Conservation (phyloP, 2,888 invertebrate species). For the Cabera pusaria region DNA sequence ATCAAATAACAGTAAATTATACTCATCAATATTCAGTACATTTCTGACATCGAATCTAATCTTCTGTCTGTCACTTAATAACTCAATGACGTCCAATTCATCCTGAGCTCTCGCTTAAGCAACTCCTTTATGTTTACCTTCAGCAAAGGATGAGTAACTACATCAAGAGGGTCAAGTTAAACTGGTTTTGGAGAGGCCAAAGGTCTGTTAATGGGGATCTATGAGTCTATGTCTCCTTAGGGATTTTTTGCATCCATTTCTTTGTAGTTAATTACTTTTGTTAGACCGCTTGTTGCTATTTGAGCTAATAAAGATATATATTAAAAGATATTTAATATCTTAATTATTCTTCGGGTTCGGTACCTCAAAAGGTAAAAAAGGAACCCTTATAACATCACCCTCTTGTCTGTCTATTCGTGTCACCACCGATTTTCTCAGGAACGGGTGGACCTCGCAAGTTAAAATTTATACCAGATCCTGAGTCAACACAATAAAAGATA, state of each 20-base stretch:
- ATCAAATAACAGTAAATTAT: too few species aligned
- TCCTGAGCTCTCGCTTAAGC: conserved; percentile 2
- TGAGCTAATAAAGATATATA: too few species aligned
- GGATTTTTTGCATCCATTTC: conserved; percentile 10
- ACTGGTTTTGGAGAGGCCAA: conserved; percentile 2
- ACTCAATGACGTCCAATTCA: conserved; percentile 15
- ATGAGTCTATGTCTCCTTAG: conserved; percentile 5
- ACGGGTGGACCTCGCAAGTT: too few species aligned
- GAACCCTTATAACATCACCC: too few species aligned
- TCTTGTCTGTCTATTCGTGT: too few species aligned
- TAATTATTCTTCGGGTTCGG: too few species aligned
- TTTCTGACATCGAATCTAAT: not conserved
- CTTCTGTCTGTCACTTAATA: conserved; percentile 13
- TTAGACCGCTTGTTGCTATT: conserved; percentile 1
- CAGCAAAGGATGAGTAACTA: conserved; percentile 2
- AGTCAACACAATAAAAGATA: too few species aligned
- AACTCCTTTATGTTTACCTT: not conserved
- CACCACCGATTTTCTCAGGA: too few species aligned
- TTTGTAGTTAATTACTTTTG: conserved; percentile 12
- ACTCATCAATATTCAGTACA: not conserved
- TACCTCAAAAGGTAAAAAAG: too few species aligned
- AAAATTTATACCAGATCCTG: too few species aligned
- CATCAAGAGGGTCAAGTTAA: conserved; percentile 2
- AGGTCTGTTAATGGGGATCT: conserved; percentile 15
- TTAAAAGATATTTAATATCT: too few species aligned